phyloP scores from a whole-genome alignment of 1,140 invertebrate species.

The Drosophila miranda region DNA sequence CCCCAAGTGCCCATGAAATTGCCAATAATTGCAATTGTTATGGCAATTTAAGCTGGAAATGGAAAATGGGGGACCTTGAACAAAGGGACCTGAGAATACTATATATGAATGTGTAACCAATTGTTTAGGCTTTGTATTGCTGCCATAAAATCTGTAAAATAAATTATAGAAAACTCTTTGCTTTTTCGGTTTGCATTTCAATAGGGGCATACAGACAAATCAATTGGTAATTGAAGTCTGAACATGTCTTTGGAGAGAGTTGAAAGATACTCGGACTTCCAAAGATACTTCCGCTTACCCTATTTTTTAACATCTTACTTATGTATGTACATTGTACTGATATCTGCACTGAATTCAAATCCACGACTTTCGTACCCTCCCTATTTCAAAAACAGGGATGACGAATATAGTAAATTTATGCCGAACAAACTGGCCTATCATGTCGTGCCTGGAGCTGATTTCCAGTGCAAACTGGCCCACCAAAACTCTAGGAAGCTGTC shows the following conservation, averaged over 20 bases:
- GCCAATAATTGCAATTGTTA: conserved; percentile 33
- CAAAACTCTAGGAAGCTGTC: conserved; percentile 53
- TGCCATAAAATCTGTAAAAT: no score
- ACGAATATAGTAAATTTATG: conserved; percentile 73
- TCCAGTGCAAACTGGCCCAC: conserved; percentile 56
- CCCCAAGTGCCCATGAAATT: conserved; percentile 38
- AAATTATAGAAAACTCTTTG: no score
- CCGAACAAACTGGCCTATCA: conserved; percentile 61
- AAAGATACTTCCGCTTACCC: no score
- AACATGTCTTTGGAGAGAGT: no score
- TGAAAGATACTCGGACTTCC: no score
- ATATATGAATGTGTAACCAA: no score
- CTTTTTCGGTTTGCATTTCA: no score
- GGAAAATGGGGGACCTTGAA: conserved; percentile 22
- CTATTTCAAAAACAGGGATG: conserved; percentile 49
- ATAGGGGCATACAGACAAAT: no score
- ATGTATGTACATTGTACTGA: no score
- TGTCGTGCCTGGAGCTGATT: conserved; percentile 65
- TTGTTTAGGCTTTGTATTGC: no score
- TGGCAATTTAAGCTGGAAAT: conserved; percentile 24
- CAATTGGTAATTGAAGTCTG: no score
- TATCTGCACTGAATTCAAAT: neutral
- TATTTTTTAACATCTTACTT: no score
- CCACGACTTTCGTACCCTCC: conserved; percentile 5
- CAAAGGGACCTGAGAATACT: conserved; percentile 1